These are phyloP conservation scores for Hippocampus kuda DNA, from an alignment of 2,797 vertebrate species.

Conservation along the genomic window DNA sequence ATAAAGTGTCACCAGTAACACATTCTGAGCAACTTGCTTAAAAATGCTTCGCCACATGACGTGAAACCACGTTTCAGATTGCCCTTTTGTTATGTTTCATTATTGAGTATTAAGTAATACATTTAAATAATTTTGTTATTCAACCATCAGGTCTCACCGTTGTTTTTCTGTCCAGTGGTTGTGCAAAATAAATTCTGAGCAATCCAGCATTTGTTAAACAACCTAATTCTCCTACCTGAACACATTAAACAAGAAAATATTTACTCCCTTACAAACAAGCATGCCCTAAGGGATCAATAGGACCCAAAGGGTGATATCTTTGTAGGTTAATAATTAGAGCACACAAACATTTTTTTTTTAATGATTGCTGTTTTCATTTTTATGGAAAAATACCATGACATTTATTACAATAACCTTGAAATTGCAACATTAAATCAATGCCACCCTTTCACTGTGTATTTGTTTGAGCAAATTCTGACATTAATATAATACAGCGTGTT, in stretches of 20 bases:
- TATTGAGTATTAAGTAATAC: neutral
- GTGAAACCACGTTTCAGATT: neutral
- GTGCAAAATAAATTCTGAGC: constrained; percentile 20
- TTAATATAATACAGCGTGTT: constrained; percentile 44
- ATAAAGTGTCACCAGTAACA: neutral
- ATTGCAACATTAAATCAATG: constrained; percentile 55
- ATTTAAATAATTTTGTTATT: constrained; percentile 8
- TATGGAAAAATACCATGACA: constrained; percentile 41
- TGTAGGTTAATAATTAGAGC: constrained; percentile 50
- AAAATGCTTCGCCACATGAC: neutral
- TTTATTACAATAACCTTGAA: constrained; percentile 60
- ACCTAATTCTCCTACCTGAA: constrained; percentile 44
- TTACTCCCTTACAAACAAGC: constrained; percentile 37
- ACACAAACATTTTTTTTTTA: constrained; percentile 32
- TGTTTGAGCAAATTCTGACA: constrained; percentile 48
- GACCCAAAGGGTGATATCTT: constrained; percentile 35
- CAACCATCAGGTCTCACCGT: neutral
- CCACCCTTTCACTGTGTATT: constrained; percentile 45
- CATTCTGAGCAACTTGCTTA: neutral
- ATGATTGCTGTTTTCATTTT: constrained; percentile 47
- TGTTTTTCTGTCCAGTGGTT: constrained; percentile 20
- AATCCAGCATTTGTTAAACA: constrained; percentile 43
- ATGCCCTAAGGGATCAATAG: constrained; percentile 38
- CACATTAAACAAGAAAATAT: constrained; percentile 29
- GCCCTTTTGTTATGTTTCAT: neutral